Evolutionary conservation across 2,113 vertebrate species (phyloP), one percentile per base, ranked within the genome.

Genomic region (Esox niger): DNA sequence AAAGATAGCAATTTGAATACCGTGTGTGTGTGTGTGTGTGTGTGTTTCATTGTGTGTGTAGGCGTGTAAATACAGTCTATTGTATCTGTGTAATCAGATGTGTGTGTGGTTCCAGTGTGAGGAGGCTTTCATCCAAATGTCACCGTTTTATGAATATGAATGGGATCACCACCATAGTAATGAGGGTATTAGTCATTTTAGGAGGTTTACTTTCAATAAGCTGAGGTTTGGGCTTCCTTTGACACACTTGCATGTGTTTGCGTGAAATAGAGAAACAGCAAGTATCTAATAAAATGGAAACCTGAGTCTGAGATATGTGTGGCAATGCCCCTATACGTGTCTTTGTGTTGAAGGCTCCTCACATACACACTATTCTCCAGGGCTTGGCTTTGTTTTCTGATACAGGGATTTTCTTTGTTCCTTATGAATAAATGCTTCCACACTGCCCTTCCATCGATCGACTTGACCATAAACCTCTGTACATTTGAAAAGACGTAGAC

Each of bases 371-470:
- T 43, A 29, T 31, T 52, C 11, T n/a, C n/a, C n/a, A n/a, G n/a
- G n/a, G n/a, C n/a, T n/a, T n/a, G n/a, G 20, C 20, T 61, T 35
- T 21, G 21, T 30, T 32, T 32, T 60, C 27, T 15, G 3, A 29
- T 30, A 1, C 57, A 60, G 26, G 4, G 1, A 20, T 59, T 31
- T 31, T 30, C 27, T n/a, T 60, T 15, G 20, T 20, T 32, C n/a
- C 10, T 11, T 29, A 33, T 21, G 9, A 26, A 61, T 35, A 35
- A n/a, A 33, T 35, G 63, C 71, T 69, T 49, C 77, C 29, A 78
- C 75, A 78, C 77, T 55, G 70, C 68, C 70, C 80, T 80, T 73
- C 71, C 58, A 87, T 86, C 84, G 75, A 69, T 82, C 80, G 74
- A 71, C 65, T 59, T 70, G 83, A 81, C 80, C 74, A 77, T 60